A percentile compares a stretch with the other conserved stretches of the same genome.
phyloP scores from a whole-genome alignment of 2,888 invertebrate genomes.

The Micoletzkya japonica region DNA sequence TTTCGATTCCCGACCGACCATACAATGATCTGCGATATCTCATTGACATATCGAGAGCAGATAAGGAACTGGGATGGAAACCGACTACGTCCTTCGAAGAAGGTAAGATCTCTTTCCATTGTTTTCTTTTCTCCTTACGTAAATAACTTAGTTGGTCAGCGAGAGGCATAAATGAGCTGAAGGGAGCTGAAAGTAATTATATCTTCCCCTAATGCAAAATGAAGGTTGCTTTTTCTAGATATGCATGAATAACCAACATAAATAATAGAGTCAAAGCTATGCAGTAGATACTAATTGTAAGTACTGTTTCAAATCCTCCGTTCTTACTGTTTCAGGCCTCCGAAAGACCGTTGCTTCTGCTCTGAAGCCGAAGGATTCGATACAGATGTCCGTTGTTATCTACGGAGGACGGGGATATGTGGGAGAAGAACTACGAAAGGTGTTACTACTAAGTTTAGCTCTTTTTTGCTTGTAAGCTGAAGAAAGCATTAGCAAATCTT shows the following conservation, averaged over 20 bases:
- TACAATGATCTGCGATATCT: constrained; percentile 62
- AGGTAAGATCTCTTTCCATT: constrained; percentile 32
- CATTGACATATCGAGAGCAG: constrained; percentile 57
- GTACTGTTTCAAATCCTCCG: no score
- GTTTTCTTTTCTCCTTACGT: no score
- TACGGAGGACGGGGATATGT: constrained; percentile 55
- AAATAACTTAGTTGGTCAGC: no score
- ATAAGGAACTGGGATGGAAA: constrained; percentile 53
- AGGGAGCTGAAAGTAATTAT: no score
- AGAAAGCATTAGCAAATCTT: no score
- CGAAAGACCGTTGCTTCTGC: constrained; percentile 51
- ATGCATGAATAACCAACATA: not conserved
- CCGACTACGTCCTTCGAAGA: constrained; percentile 56
- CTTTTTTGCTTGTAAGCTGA: no score
- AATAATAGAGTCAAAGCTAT: not conserved
- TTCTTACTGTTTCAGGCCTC: constrained; percentile 41
- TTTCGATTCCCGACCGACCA: constrained; percentile 59
- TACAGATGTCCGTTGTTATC: constrained; percentile 56
- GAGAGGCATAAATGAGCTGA: no score
- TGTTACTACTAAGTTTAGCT: no score
- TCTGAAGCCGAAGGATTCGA: constrained; percentile 41
- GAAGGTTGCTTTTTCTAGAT: no score
- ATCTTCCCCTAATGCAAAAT: no score
- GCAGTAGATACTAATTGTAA: no score
- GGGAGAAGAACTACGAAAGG: constrained; percentile 48